Conservation (phyloP, 2,797 vertebrate genomes). For the Poeciliopsis gracilis region DNA sequence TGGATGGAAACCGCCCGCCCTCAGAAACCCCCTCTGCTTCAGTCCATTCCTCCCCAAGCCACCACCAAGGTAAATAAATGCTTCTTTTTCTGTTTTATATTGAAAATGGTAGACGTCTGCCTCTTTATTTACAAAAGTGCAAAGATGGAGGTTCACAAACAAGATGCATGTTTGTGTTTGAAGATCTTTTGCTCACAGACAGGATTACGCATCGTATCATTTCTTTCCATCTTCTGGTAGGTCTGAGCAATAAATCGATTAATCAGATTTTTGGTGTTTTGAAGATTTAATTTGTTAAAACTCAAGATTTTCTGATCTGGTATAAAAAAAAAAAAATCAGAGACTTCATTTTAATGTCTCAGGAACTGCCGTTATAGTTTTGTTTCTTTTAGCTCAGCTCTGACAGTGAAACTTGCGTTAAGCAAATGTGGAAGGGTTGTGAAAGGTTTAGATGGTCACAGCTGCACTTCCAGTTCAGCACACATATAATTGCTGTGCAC, state of each 20-base stretch:
- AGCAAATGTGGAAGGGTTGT: not conserved
- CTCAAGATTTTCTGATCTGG: too few species aligned
- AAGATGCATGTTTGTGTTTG: not conserved
- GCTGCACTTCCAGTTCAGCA: slow-evolving; percentile 27
- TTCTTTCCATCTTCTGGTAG: not conserved
- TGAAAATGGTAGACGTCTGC: too few species aligned
- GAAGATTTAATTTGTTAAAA: too few species aligned
- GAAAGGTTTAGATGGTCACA: slow-evolving; percentile 18
- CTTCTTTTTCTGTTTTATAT: not conserved
- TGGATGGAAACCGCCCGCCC: slow-evolving; percentile 53
- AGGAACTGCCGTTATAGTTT: not conserved
- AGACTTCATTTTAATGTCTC: too few species aligned
- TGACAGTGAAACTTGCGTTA: not conserved
- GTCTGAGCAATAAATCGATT: too few species aligned
- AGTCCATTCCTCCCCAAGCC: slow-evolving; percentile 79
- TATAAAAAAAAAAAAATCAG: too few species aligned
- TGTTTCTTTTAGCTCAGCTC: slow-evolving; percentile 5
- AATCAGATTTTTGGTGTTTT: too few species aligned
- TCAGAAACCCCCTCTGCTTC: slow-evolving; percentile 76
- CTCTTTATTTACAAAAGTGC: not conserved
- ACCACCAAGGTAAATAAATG: slow-evolving; percentile 68
- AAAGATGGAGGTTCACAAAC: not conserved
- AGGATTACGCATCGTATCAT: not conserved
- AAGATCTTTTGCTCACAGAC: not conserved
- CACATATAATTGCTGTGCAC: not conserved